A percentile compares a stretch with the other conserved stretches of the same genome.
These are phyloP conservation scores for Sminthurides aquaticus DNA, from an alignment of 2,888 invertebrate species.

Conservation along the genomic window DNA sequence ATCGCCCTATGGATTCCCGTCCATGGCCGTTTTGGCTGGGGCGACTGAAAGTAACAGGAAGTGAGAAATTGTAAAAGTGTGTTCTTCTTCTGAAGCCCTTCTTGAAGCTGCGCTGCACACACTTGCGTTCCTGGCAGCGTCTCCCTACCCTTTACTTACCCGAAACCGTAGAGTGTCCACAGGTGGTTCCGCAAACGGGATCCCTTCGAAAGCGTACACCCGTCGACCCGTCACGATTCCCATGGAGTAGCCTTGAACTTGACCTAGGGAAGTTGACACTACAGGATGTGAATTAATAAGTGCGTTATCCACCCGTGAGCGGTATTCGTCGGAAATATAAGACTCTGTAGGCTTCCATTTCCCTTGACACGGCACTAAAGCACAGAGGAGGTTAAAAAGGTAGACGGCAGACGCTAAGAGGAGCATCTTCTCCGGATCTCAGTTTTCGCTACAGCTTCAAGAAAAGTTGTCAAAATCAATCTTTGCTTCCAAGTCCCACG, in stretches of 20 bases:
- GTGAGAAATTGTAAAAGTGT: background rate
- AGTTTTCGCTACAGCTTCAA: no score
- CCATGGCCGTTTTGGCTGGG: conserved; percentile 14
- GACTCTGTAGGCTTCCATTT: conserved; percentile 28
- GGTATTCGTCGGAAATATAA: conserved; percentile 13
- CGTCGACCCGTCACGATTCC: conserved; percentile 9
- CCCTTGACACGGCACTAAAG: conserved; percentile 27
- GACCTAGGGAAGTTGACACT: conserved; percentile 13
- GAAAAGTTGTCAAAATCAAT: no score
- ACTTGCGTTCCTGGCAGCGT: no score
- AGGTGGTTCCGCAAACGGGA: conserved; percentile 25
- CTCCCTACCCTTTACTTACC: no score
- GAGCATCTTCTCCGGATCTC: no score
- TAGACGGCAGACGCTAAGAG: conserved; percentile 5
- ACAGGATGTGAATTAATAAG: conserved; percentile 17
- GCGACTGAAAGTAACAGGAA: conserved; percentile 2
- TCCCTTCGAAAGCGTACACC: conserved; percentile 26
- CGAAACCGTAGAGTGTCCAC: conserved; percentile 18
- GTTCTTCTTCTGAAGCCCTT: no score
- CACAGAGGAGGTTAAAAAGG: conserved; percentile 29
- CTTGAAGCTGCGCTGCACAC: no score
- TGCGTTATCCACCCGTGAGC: background rate
- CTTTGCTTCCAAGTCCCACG: no score
- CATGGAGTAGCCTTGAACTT: conserved; percentile 24
- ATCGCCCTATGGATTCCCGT: conserved; percentile 8